Evolutionary conservation across 2,797 vertebrate genomes (phyloP), one percentile per base, ranked within the genome.

Genomic region (Champsocephalus gunnari): DNA sequence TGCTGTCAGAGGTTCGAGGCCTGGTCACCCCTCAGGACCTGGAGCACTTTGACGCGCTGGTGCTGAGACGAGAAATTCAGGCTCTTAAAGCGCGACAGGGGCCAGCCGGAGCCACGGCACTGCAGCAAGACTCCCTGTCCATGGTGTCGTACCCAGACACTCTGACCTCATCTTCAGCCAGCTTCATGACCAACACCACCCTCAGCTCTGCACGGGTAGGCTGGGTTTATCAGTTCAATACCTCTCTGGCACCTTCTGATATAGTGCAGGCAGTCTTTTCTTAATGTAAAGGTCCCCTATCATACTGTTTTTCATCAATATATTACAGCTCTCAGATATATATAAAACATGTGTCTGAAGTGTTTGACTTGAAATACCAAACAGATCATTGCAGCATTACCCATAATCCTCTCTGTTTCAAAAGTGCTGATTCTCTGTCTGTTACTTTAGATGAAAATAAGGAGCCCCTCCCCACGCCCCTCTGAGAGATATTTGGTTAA

Each of bases 151-250:
- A 94, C 90, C 97, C 96, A 0, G 97, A 98, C 90, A 97, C 97
- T 0, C 85, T 96, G 76, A 97, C 96, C 0, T 98, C 97, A n/a
- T 96, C 96, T 0, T 94, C 94, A 0, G 96, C 96, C 90, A 99
- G 97, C 94, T 97, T 96, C 66, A 95, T 97, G 94, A 99, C 98
- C 71, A 97, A 96, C 91, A 98, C 97, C 55, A 99, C 98, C 0
- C 95, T 98, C 90, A 99, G 98, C 94, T 99, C 98, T 0, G 97
- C 98, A 45, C 94, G 98, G 96, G 98, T 99, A 90, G 66, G 96
- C 70, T 3, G 3, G 10, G 9, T 43, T 62, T 16, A 55, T 13
- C 2, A 28, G 14, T n/a, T 7, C 3, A n/a, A 24, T 16, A 12
- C 38, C 51, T 41, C 17, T 41, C 14, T 32, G 34, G 1, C 14